Evolutionary conservation across 2,113 vertebrate genomes (phyloP).

Genomic region (Gavia stellata): DNA sequence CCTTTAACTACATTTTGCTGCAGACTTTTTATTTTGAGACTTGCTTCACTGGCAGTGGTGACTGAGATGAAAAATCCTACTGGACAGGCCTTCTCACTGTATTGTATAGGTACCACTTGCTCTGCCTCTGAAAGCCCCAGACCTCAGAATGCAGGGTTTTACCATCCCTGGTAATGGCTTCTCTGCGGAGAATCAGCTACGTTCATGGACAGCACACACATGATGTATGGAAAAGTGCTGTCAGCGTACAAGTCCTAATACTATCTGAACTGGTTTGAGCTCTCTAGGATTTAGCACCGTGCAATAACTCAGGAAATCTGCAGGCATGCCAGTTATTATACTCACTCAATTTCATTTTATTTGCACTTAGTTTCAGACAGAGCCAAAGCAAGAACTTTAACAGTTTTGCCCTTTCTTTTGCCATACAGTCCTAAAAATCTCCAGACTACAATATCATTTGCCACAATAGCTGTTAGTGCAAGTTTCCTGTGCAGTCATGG

Average conservation of each 20-base stretch:
- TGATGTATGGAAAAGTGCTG: neutral
- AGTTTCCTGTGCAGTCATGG: neutral
- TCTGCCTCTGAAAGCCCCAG: neutral
- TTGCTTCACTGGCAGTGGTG: neutral
- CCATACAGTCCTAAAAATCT: neutral
- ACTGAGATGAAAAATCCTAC: neutral
- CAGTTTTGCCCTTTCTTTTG: neutral
- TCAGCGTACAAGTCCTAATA: neutral
- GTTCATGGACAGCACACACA: neutral
- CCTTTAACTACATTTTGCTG: neutral
- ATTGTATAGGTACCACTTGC: neutral
- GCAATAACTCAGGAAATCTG: fast-evolving
- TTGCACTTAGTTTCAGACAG: neutral
- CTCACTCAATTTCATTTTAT: neutral
- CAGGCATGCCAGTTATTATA: neutral
- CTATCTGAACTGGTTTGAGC: neutral
- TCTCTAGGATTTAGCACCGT: neutral
- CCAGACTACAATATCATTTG: neutral
- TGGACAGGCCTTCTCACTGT: neutral
- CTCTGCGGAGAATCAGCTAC: neutral
- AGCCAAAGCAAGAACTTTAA: neutral
- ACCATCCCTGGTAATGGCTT: neutral
- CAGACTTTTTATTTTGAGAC: neutral
- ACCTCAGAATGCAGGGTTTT: neutral
- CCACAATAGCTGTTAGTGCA: neutral